These are phyloP conservation scores for Eilema depressum DNA, from an alignment of 2,888 invertebrate genomes.

Conservation along the genomic window DNA sequence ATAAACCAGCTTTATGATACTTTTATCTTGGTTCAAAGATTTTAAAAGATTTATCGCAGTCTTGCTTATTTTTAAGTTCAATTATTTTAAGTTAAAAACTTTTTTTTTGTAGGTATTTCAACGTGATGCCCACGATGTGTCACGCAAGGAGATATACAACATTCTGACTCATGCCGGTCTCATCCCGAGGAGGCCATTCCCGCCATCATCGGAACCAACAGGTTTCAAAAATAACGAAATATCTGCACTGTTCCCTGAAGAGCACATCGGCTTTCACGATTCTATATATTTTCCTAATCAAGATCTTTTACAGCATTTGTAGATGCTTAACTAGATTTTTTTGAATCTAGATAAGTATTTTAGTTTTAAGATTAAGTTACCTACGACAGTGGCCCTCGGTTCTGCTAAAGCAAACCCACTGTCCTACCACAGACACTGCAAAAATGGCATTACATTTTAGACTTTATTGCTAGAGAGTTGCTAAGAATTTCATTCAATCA, in stretches of 20 bases:
- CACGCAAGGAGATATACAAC: constrained; percentile 88
- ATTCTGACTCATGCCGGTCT: constrained; percentile 89
- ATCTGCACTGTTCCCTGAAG: constrained; percentile 33
- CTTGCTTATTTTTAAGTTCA: no score
- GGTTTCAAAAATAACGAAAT: constrained; percentile 30
- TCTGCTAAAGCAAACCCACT: no score
- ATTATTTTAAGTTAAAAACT: background rate
- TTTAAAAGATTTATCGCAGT: no score
- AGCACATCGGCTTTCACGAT: constrained; percentile 48
- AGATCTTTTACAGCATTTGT: constrained; percentile 73
- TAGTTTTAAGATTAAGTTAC: background rate
- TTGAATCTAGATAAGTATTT: background rate
- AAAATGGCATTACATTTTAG: no score
- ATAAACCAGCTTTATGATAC: no score
- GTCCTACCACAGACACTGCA: no score
- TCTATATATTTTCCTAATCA: constrained; percentile 61
- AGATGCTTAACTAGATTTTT: constrained; percentile 7
- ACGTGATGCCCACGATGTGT: constrained; percentile 87
- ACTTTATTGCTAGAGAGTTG: no score
- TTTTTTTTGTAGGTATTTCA: constrained; percentile 80
- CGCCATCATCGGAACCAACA: constrained; percentile 7
- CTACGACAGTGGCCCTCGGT: no score
- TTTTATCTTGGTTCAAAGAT: no score
- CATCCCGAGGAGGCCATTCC: constrained; percentile 68
- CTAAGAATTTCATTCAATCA: no score